Evolutionary conservation across 2,888 invertebrate genomes (phyloP).

Genomic region (Troides oblongomaculatus): DNA sequence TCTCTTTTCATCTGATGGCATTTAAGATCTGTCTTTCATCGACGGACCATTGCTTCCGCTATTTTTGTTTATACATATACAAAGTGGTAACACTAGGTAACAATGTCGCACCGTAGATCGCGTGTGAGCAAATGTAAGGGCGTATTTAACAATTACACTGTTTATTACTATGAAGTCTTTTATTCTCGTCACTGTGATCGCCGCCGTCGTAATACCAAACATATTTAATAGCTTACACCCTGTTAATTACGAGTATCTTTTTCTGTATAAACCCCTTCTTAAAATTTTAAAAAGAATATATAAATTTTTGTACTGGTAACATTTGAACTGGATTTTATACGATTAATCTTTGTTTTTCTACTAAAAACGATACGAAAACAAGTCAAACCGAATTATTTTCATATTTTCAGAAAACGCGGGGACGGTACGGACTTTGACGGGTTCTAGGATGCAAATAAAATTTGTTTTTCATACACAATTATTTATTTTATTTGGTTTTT

Average conservation of each 20-base stretch:
- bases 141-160: slow-evolving; percentile 45
- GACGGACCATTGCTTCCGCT: too few species aligned
- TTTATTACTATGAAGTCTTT: slow-evolving; percentile 52
- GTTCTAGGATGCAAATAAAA: slow-evolving; percentile 33
- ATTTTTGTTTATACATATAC: too few species aligned
- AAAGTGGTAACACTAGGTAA: too few species aligned
- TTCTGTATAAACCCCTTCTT: too few species aligned
- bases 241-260: too few species aligned
- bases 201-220: neutral
- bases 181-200: slow-evolving; percentile 33
- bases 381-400: slow-evolving; percentile 19
- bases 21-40: too few species aligned
- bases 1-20: too few species aligned
- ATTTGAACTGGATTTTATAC: slow-evolving; percentile 1
- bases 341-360: neutral
- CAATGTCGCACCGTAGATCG: too few species aligned
- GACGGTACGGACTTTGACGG: slow-evolving; percentile 36
- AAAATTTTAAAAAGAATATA: too few species aligned
- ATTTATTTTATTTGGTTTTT: slow-evolving; percentile 24
- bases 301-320: neutral
- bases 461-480: slow-evolving; percentile 26
- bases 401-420: slow-evolving; percentile 33
- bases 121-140: neutral
- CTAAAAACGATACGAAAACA: neutral
- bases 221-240: neutral